Evolutionary conservation across 2,113 vertebrate genomes (phyloP), one percentile per base, ranked within the genome.

Genomic region (Catagonus wagneri): DNA sequence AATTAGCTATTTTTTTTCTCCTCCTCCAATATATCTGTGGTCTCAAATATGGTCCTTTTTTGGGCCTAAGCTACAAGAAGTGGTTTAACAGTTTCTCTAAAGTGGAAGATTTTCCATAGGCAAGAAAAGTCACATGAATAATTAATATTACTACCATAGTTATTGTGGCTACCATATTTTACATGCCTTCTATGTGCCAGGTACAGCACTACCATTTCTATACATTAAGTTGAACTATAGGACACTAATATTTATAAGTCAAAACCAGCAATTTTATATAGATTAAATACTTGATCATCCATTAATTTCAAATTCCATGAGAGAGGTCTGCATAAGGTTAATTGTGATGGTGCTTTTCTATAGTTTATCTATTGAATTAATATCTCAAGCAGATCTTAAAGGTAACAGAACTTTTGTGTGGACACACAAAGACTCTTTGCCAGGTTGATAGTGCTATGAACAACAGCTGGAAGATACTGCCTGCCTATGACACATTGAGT

Each of bases 231-330:
- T 75, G 44, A 84, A 89, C 34, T 66, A 83, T 1, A 65, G 29
- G 32, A 75, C 72, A 63, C 19, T 94, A 7, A 16, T 39, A 91
- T 27, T 76, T 94, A 36, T 14, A 84, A 32, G n/a, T 81, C n/a
- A 92, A 71, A 90, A n/a, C 81, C 87, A 96, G 56, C 20, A 83
- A 71, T 68, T 84, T 92, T 68, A 75, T 74, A 83, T 29, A 92
- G 50, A 52, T 61, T 87, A 83, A 96, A 71, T 54, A 88, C 3
- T 74, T 15, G 44, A 25, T 84, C 66, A 92, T 60, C 7, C 19
- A 61, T 65, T 91, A 61, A 95, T 83, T 92, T 90, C 36, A n/a
- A 80, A 80, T 68, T 89, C 75, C 69, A 93, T 15, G n/a, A 93
- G 11, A 74, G 3, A 75, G 60, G 6, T 32, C 74, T 75, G 1